Conservation (phyloP, 2,797 vertebrate genomes). For the Lepus oiostolus region DNA sequence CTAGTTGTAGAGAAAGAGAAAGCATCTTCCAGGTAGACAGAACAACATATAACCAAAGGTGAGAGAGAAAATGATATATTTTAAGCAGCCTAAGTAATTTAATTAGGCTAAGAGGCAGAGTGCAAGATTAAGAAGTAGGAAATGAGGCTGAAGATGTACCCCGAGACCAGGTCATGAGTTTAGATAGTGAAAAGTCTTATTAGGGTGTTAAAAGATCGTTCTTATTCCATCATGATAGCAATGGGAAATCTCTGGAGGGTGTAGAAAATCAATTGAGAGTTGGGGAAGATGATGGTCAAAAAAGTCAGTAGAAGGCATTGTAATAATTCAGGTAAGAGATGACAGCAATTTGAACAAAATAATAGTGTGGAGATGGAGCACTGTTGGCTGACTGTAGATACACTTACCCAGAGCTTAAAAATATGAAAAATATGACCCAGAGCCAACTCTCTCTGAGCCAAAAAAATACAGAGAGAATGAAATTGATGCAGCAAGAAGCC, state of each 20-base stretch:
- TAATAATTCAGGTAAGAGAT: neutral
- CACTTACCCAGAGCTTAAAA: neutral
- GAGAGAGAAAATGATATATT: neutral
- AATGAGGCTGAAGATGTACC: neutral
- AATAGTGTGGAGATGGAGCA: neutral
- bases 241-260: neutral
- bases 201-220: neutral
- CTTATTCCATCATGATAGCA: neutral
- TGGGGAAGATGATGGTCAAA: neutral
- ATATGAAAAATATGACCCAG: neutral
- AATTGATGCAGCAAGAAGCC: neutral
- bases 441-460: neutral
- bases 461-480: constrained; percentile 23
- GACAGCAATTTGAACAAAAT: constrained; percentile 22
- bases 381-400: neutral
- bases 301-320: neutral
- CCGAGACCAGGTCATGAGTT: neutral
- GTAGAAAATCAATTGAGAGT: neutral
- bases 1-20: neutral
- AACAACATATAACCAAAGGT: neutral
- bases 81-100: constrained; percentile 27
- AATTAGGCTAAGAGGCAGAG: neutral
- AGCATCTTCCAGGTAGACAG: neutral
- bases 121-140: neutral
- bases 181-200: neutral